phyloP scores from a whole-genome alignment of 2,888 invertebrate genomes.

The Tanypteryx hageni region DNA sequence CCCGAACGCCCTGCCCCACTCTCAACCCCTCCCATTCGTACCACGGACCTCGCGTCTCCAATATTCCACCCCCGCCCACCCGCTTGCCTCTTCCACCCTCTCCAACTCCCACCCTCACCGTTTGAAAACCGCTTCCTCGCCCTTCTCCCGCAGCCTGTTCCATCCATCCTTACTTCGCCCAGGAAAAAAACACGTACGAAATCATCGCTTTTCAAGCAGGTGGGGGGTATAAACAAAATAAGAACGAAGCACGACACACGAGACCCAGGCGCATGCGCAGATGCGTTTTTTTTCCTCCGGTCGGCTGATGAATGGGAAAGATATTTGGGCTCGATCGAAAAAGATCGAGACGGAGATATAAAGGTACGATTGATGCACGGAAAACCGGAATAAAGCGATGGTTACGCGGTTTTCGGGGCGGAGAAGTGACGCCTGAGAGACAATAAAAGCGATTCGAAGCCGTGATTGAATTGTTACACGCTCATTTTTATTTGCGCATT shows the following conservation, averaged over 20 bases:
- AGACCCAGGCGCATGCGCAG: not conserved
- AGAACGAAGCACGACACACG: not conserved
- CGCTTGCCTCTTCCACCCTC: not conserved
- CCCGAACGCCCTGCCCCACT: not conserved
- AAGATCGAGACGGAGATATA: not conserved
- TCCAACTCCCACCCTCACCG: not conserved
- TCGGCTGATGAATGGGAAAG: not conserved
- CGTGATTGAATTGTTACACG: no score
- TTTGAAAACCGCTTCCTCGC: no score
- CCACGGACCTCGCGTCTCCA: constrained; percentile 40
- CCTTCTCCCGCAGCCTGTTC: no score
- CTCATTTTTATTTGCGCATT: no score
- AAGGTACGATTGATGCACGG: not conserved
- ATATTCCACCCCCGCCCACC: not conserved
- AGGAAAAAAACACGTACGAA: constrained; percentile 20
- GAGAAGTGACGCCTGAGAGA: not conserved
- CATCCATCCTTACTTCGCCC: not conserved
- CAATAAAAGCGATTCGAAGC: no score
- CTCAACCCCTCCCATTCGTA: not conserved
- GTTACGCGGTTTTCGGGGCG: not conserved
- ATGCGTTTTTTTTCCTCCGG: not conserved
- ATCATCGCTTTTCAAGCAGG: constrained; percentile 42
- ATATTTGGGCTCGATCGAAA: not conserved
- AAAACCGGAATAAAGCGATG: not conserved
- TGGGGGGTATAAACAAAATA: constrained; percentile 41